These are phyloP conservation scores for Pseudochirops cupreus DNA, from an alignment of 2,797 vertebrate genomes.

Conservation along the genomic window DNA sequence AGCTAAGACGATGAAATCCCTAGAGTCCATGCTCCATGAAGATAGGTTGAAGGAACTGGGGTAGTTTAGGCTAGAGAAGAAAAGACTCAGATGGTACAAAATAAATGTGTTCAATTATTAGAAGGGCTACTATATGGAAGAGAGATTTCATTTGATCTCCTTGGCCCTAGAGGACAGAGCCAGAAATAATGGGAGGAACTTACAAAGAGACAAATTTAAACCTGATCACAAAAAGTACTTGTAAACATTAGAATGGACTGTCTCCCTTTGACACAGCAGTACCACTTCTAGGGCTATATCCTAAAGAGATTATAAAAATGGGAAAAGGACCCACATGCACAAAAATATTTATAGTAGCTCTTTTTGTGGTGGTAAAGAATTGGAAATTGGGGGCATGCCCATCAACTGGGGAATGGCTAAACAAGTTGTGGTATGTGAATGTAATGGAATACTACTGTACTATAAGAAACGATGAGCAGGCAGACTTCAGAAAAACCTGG, in stretches of 20 bases:
- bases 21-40: neutral
- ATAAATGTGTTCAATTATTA: neutral
- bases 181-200: neutral
- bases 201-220: neutral
- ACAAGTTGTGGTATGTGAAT: no score
- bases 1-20: neutral
- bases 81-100: neutral
- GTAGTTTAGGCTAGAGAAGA: neutral
- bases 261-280: neutral
- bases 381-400: no score
- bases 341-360: no score
- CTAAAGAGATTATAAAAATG: no score
- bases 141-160: neutral
- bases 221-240: neutral
- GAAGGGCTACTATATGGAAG: neutral
- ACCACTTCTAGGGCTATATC: no score
- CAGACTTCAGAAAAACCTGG: no score
- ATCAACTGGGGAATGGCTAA: no score
- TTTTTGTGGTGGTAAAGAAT: no score
- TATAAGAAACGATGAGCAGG: no score
- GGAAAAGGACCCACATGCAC: no score
- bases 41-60: neutral
- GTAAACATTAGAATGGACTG: neutral
- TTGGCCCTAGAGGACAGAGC: neutral
- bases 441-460: no score